Base-by-base conservation (phyloP, 1,140 invertebrate species). In the Macrosteles quadrilineatus region DNA sequence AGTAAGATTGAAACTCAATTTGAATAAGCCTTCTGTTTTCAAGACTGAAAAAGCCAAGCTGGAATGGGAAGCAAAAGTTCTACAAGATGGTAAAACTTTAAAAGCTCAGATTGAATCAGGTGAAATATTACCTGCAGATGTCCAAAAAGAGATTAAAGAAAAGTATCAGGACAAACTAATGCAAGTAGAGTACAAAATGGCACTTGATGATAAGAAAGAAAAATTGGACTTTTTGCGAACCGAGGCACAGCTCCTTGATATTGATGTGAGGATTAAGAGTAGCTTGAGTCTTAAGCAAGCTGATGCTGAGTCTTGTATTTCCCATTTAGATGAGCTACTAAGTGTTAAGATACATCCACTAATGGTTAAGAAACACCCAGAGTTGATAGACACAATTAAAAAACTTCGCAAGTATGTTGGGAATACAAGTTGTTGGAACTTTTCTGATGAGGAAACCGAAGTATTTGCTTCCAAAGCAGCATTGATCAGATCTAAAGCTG, bases 301-400 rank as follows among this genome's bases (percentile, higher is more conserved):
- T 0, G 86, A 92, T 77, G 83, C 86, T 0, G 86, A 90, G 27
- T 72, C 85, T 68, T 87, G 85, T 76, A 80, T 90, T 32, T 80
- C 85, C 45, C 78, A 81, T 0, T 84, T 90, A 81, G 85, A 88
- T 68, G 84, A 85, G 71, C 79, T 90, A 55, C 79, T 87, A 76
- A 50, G 83, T 86, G 12, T 77, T 94, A 50, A 82, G 90, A 78
- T 95, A 11, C 89, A 87, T 70, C 85, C 88, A 21, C 76, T 95
- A 1, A 93, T 95, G 90, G 79, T 96, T 29, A 88, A 94, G 74
- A 95, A 95, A 74, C 91, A 96, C 82, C 90, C 93, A 0, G 86
- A 90, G 67, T 87, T 93, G 69, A 86, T 96, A 65, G 88, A 92
- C 75, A 94, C 89, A 1, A 83, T 92, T 30, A 89, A 89, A 73